Base-by-base conservation (phyloP, 2,113 vertebrate species). In the Dicerorhinus sumatrensis region DNA sequence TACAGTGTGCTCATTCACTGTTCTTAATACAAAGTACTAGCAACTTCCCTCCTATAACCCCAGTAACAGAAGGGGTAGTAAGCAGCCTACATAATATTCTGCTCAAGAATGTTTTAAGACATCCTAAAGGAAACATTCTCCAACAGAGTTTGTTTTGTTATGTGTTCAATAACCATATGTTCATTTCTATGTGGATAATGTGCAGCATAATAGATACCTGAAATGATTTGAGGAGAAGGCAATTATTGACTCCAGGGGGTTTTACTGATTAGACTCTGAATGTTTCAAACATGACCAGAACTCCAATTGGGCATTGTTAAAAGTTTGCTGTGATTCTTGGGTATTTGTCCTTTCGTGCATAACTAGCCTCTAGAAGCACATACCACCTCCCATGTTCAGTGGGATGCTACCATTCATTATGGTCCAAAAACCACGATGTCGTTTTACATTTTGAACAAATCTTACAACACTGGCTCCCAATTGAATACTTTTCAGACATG, bases 191-290 rank as follows among this genome's bases (percentile, higher is more conserved):
- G 56, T 62, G 60, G 91, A 62, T 92, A 89, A 97, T n/a, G 95
- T 60, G 18, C 69, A 95, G 90, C 81, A 88, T 96, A 98, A 83
- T 23, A 97, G 96, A 85, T 91, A 97, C n/a, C 88, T 96, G 54
- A 27, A 16, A 54, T 76, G 48, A 97, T 91, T 97, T 13, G 0
- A 97, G 92, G 0, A 92, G 87, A 98, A 98, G 87, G 23, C 90
- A 92, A 91, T 97, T 73, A 96, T 39, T 93, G 92, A 93, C 91
- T 96, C 97, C 2, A 94, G 70, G 67, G 87, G 65, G 77, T 65
- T 97, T 98, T 98, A 90, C 97, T 97, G 89, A 94, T 98, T 95
- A 96, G 89, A 92, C 21, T 76, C 93, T 73, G 54, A 81, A 79
- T 17, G 18, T 89, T 83, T 96, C 90, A 97, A 96, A 96, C n/a